Evolutionary conservation across 2,888 invertebrate species (phyloP).

Genomic region (Caenorhabditis angaria): DNA sequence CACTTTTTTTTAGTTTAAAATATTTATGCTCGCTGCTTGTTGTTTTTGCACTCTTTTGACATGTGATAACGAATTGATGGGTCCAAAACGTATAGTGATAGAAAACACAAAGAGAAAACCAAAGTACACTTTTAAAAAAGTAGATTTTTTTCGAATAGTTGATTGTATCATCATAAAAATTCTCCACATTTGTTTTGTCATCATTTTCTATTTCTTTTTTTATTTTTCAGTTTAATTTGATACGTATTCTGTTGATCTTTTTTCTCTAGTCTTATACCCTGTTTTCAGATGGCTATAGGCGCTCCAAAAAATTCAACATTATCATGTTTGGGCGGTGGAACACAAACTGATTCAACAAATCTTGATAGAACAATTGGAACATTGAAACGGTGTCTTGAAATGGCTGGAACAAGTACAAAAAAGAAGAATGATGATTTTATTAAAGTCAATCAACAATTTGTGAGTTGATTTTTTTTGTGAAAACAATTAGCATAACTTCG

Average conservation of each 20-base stretch:
- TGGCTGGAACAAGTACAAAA: slow-evolving; percentile 23
- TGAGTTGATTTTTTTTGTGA: slow-evolving; percentile 8
- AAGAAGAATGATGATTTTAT: slow-evolving; percentile 20
- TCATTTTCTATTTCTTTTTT: background rate
- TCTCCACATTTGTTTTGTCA: background rate
- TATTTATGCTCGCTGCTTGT: background rate
- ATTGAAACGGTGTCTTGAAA: slow-evolving; percentile 29
- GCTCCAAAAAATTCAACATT: slow-evolving; percentile 19
- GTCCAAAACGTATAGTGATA: no score
- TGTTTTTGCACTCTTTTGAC: background rate
- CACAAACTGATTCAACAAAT: slow-evolving; percentile 1
- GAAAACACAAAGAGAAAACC: no score
- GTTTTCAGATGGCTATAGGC: slow-evolving; percentile 49
- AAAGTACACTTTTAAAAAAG: no score
- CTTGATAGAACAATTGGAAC: slow-evolving; percentile 35
- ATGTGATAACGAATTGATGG: background rate
- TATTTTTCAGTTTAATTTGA: background rate
- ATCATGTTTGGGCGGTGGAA: background rate
- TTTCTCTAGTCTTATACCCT: no score
- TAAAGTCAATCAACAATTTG: slow-evolving; percentile 27
- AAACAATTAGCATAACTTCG: background rate
- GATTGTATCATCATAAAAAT: no score
- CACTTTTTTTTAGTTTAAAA: background rate
- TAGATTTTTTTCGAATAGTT: no score
- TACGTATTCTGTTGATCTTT: no score